A percentile compares a stretch with the other conserved stretches of the same genome.
These are phyloP conservation scores for Papilio dardanus DNA, from an alignment of 1,140 invertebrate species.

Conservation along the genomic window DNA sequence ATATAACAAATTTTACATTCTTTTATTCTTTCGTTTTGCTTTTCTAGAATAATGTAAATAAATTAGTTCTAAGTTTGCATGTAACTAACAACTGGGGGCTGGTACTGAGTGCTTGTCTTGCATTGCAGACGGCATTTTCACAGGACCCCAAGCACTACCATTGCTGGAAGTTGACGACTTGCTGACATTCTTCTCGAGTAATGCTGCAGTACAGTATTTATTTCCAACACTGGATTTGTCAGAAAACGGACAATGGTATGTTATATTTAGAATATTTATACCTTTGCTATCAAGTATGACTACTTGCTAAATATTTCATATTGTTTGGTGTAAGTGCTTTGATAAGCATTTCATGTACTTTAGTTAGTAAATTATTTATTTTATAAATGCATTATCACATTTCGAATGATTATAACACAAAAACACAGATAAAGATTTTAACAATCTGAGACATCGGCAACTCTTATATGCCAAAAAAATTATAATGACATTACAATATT, in stretches of 20 bases:
- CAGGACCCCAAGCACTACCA: conserved; percentile 68
- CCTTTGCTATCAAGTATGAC: not conserved
- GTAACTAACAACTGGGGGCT: conserved; percentile 37
- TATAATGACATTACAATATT: no score
- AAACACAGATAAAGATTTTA: not conserved
- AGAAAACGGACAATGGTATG: conserved; percentile 65
- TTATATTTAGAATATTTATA: conserved; percentile 9
- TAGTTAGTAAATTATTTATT: no score
- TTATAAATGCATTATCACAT: not conserved
- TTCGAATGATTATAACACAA: not conserved
- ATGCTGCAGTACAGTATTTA: conserved; percentile 73
- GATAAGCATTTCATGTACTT: no score
- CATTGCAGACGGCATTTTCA: conserved; percentile 64
- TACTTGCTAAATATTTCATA: not conserved
- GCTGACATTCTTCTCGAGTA: conserved; percentile 75
- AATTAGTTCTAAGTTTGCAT: conserved; percentile 5
- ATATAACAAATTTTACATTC: no score
- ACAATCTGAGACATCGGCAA: no score
- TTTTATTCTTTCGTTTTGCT: not conserved
- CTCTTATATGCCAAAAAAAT: no score
- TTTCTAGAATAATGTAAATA: conserved; percentile 12
- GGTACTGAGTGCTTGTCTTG: conserved; percentile 50
- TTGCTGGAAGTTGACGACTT: conserved; percentile 68
- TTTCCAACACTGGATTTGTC: conserved; percentile 66
- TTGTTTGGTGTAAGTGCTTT: no score